phyloP scores from a whole-genome alignment of 30 jellyfish, hydroid and myxozoan species.

The Pseudorhiza aurosa region DNA sequence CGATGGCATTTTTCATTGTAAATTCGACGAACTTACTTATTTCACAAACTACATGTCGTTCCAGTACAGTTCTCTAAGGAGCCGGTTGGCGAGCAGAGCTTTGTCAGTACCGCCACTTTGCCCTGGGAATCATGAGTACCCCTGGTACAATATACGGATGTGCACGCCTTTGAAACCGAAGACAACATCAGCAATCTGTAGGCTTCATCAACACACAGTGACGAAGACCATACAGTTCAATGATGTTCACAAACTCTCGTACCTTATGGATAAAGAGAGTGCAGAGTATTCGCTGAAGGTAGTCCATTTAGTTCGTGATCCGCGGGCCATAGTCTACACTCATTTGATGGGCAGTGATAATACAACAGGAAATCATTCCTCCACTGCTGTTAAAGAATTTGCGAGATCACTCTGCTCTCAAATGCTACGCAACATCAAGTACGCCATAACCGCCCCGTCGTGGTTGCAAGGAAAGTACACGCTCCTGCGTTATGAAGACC shows the following conservation, averaged over 20 bases:
- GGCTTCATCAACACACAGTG: constrained; percentile 98
- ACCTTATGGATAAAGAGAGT: constrained; percentile 98
- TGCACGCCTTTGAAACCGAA: constrained; percentile 98
- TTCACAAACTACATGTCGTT: constrained; percentile 94
- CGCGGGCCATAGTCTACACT: constrained; percentile 95
- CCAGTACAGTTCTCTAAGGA: constrained; percentile 97
- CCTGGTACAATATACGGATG: constrained; percentile 96
- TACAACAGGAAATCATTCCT: constrained; percentile 65
- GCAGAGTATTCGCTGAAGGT: constrained; percentile 96
- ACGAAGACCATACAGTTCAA: constrained; percentile 88
- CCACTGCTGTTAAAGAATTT: constrained; percentile 76
- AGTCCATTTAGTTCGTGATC: constrained; percentile 99
- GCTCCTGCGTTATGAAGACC: constrained; percentile 96
- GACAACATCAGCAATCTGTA: constrained; percentile 99
- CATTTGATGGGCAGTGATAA: constrained; percentile 82
- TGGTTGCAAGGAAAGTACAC: constrained; percentile 99
- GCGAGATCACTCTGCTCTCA: constrained; percentile 85
- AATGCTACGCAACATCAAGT: constrained; percentile 93
- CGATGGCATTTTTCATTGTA: constrained; percentile 98
- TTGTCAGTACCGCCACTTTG: constrained; percentile 98
- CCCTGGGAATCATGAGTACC: constrained; percentile 92
- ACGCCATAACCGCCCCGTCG: constrained; percentile 99
- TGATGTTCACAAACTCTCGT: constrained; percentile 97
- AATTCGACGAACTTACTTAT: constrained; percentile 94
- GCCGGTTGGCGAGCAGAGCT: constrained; percentile 99